Percentiles rank a stretch among this genome's conserved stretches.
Conservation (phyloP, 2,888 invertebrate species). For the Alsophila aescularia region DNA sequence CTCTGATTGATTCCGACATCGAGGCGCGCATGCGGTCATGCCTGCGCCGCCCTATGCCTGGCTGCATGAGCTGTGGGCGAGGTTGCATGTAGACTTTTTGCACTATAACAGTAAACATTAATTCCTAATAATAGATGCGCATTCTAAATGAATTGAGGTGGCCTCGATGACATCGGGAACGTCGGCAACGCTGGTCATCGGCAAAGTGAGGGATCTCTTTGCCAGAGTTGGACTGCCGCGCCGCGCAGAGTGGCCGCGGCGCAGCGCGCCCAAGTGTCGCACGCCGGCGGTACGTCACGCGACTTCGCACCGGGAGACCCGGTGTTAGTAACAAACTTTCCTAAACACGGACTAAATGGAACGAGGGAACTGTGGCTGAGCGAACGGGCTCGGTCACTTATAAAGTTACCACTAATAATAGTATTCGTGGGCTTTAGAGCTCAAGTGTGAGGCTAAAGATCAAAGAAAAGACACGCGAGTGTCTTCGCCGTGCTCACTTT, state of each 20-base stretch:
- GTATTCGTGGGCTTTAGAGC: background rate
- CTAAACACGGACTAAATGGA: background rate
- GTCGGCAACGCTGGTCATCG: no score
- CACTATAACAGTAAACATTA: constrained; percentile 28
- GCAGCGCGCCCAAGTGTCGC: background rate
- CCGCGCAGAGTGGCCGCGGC: background rate
- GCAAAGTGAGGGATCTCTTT: background rate
- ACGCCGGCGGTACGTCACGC: background rate
- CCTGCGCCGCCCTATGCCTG: constrained; percentile 23
- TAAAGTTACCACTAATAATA: background rate
- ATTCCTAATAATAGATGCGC: constrained; percentile 36
- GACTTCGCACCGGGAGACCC: no score
- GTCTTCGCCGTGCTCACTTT: background rate
- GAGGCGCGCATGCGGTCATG: constrained; percentile 8
- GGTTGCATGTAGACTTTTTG: constrained; percentile 32
- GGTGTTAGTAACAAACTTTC: background rate
- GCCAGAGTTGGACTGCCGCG: background rate
- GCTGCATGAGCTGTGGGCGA: constrained; percentile 34
- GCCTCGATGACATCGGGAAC: no score
- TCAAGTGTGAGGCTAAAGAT: background rate
- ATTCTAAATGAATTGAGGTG: constrained; percentile 40
- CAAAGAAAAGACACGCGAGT: no score
- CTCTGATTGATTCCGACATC: no score
- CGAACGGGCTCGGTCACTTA: no score
- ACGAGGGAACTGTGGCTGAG: background rate